Evolutionary conservation across 2,113 vertebrate species (phyloP).

Genomic region (Callionymus lyra): DNA sequence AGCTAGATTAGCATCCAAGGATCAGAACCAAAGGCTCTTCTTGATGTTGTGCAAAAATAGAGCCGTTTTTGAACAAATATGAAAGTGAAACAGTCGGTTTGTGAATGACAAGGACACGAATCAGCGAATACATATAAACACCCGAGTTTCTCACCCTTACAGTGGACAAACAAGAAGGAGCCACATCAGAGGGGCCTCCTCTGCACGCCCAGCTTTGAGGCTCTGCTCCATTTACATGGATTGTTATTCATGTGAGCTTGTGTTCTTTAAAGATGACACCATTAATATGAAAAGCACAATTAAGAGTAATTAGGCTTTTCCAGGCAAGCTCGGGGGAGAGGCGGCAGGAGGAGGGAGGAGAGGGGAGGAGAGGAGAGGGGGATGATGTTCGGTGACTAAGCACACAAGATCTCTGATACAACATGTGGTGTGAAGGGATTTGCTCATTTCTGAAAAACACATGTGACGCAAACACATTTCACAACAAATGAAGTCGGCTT

Average conservation of each 20-base stretch:
- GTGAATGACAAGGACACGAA: background rate
- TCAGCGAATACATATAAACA: background rate
- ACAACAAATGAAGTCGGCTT: background rate
- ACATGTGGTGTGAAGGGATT: background rate
- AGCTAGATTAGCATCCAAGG: no score
- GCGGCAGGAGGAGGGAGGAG: no score
- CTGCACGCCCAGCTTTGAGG: slow-evolving; percentile 4
- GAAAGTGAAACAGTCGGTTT: background rate
- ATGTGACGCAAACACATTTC: background rate
- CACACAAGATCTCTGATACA: slow-evolving; percentile 2
- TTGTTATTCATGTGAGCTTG: slow-evolving; percentile 59
- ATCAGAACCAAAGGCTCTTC: no score
- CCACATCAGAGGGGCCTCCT: background rate
- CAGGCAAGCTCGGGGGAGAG: slow-evolving; percentile 3
- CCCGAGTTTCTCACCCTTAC: slow-evolving; percentile 4
- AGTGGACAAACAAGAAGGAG: slow-evolving; percentile 8
- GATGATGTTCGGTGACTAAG: background rate
- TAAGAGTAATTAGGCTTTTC: slow-evolving; percentile 48
- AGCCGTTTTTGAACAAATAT: background rate
- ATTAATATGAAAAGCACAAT: slow-evolving; percentile 56
- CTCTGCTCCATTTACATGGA: slow-evolving; percentile 49
- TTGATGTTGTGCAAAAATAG: no score
- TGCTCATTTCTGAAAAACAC: background rate
- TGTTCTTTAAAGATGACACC: slow-evolving; percentile 45
- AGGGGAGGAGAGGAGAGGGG: background rate